A percentile compares a stretch with the other conserved stretches of the same genome.
These are phyloP conservation scores for Syngnathus acus DNA, from an alignment of 2,797 vertebrate species.

Conservation along the genomic window DNA sequence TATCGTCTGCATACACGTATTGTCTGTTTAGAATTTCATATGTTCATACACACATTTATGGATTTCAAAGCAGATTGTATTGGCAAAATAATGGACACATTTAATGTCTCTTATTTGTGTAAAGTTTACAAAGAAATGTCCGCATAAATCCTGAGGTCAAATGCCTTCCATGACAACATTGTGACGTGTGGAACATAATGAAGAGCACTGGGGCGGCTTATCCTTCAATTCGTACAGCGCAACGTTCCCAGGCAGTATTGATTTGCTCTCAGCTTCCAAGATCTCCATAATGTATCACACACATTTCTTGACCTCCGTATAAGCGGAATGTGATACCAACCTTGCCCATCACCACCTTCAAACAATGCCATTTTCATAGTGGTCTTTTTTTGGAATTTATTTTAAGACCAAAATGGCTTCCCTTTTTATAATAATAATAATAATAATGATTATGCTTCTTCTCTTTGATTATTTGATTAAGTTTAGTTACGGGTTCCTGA, in stretches of 20 bases:
- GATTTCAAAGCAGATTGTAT: not conserved
- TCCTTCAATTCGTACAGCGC: not conserved
- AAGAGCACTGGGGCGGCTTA: not conserved
- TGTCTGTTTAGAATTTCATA: no score
- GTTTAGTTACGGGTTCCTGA: no score
- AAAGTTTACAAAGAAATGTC: not conserved
- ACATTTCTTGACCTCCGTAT: conserved; percentile 34
- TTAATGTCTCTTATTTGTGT: not conserved
- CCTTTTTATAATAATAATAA: no score
- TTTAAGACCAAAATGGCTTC: no score
- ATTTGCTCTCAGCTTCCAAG: conserved; percentile 53
- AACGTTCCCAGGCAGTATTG: conserved; percentile 38
- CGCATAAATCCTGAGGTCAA: not conserved
- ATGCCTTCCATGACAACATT: not conserved
- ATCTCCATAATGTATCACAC: conserved; percentile 18
- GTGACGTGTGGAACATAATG: not conserved
- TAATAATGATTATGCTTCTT: no score
- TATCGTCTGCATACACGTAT: no score
- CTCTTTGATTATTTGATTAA: no score
- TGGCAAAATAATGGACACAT: not conserved
- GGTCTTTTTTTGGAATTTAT: no score
- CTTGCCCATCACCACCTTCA: not conserved
- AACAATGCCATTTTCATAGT: not conserved
- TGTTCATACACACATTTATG: not conserved
- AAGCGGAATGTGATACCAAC: conserved; percentile 28